phyloP scores from a whole-genome alignment of 2,888 invertebrate species.

The Psylliodes chrysocephalus region DNA sequence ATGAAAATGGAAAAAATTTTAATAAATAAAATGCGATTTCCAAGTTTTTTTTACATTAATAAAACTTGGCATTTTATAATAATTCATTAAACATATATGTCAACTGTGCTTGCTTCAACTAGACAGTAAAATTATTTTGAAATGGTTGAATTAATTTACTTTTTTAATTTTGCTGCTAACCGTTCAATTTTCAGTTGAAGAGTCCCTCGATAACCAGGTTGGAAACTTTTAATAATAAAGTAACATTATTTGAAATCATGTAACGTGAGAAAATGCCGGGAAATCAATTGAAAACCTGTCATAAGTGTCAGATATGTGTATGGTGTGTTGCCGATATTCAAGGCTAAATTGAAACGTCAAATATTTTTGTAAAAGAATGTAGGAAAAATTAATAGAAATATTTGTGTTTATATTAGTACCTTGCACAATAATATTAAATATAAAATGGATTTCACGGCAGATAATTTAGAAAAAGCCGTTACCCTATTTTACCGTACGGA shows the following conservation, averaged over 20 bases:
- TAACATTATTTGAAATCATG: background rate
- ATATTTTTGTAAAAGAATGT: slow-evolving; percentile 20
- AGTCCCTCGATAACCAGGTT: background rate
- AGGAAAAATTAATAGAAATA: background rate
- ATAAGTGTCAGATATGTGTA: too few relatives aligned
- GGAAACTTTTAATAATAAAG: background rate
- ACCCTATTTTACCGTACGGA: slow-evolving; percentile 73
- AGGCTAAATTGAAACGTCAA: slow-evolving; percentile 14
- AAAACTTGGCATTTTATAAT: too few relatives aligned
- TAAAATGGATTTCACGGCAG: slow-evolving; percentile 71
- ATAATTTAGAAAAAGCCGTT: slow-evolving; percentile 76
- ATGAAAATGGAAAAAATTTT: too few relatives aligned
- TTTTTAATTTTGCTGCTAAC: too few relatives aligned
- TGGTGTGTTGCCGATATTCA: slow-evolving; percentile 2
- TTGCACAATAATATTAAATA: background rate
- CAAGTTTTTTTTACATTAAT: background rate
- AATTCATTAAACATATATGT: too few relatives aligned
- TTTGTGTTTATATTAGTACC: slow-evolving; percentile 1
- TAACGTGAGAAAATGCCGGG: background rate
- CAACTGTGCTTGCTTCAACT: too few relatives aligned
- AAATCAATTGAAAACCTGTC: background rate
- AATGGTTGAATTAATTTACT: too few relatives aligned
- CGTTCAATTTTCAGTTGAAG: too few relatives aligned
- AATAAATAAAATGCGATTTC: background rate
- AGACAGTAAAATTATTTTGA: too few relatives aligned